Evolutionary conservation across 2,113 vertebrate species (phyloP), one percentile per base, ranked within the genome.

Genomic region (Chunga burmeisteri): DNA sequence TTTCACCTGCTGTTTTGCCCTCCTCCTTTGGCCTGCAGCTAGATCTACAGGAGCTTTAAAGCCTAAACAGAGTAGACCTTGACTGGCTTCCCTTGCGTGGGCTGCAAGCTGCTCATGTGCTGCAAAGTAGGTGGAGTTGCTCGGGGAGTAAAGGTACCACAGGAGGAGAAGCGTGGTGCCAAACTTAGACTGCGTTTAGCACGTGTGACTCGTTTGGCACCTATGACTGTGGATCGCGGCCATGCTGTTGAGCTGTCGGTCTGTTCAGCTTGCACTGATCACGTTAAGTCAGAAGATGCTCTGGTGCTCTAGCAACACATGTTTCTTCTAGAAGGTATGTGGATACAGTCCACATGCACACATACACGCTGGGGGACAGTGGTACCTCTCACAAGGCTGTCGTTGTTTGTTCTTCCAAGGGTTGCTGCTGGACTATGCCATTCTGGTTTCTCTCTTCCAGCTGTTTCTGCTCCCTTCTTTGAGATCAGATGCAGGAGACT

Each of bases 361-460:
- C 4, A 0, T 78, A 9, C 4, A 5, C 78, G 79, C 84, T 46
- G 47, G 73, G 92, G 95, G 47, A 88, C 91, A 80, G 49, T 30
- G 46, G 70, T 91, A 62, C 83, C 83, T 88, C 93, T 96, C 88
- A 95, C 90, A 88, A 97, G 89, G 94, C 90, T 96, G 83, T 96
- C 19, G 8, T 90, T 96, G 75, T 75, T 78, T 93, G 96, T 94
- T 96, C 94, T 97, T 97, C 95, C 97, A 94, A 96, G 96, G 97
- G 96, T 96, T 95, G 95, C 97, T 97, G 96, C 95, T 96, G 97
- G 96, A 97, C 96, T 97, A 47, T 97, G 97, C 97, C 94, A 83
- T 92, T 98, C 95, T 97, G 96, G 94, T 97, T 97, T 98, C 97
- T 98, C 95, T 98, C 96, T 98, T 97, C 96, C 95, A 97, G 97